A percentile compares a stretch with the other conserved stretches of the same genome.
These are phyloP conservation scores for Teleopsis dalmanni DNA, from an alignment of 1,140 invertebrate species.

Conservation along the genomic window DNA sequence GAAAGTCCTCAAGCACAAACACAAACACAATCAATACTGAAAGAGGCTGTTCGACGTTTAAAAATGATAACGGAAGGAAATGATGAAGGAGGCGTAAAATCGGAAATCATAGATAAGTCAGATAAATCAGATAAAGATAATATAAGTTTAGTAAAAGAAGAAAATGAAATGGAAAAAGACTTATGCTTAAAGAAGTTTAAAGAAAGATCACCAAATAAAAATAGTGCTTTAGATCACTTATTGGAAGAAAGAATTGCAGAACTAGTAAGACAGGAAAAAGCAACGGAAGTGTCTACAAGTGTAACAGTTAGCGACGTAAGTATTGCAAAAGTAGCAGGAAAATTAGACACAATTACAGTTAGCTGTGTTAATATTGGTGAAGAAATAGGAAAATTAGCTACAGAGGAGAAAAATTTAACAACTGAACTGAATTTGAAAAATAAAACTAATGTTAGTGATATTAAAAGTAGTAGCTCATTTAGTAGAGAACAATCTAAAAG, in stretches of 20 bases:
- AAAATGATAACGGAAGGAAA: background rate
- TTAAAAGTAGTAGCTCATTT: background rate
- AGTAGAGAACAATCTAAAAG: background rate
- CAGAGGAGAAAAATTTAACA: background rate
- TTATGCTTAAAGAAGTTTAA: background rate
- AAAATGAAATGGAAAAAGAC: background rate
- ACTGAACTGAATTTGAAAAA: background rate
- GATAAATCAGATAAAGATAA: background rate
- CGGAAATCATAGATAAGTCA: background rate
- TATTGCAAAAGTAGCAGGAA: no score
- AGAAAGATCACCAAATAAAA: no score
- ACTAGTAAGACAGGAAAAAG: no score
- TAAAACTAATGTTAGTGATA: background rate
- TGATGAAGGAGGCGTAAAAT: background rate
- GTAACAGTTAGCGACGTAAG: no score
- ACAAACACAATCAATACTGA: slow-evolving; percentile 25
- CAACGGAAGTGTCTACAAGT: no score
- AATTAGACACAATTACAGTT: no score
- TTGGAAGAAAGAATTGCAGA: no score
- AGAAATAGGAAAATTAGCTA: background rate
- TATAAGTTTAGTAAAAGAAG: no score
- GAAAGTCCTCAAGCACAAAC: background rate
- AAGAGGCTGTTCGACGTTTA: slow-evolving; percentile 32
- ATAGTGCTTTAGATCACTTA: no score
- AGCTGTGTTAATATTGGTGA: no score